Percentiles rank a stretch among this genome's conserved stretches.
Evolutionary conservation across 2,888 invertebrate genomes (phyloP).

Genomic region (Acrobeloides nanus): DNA sequence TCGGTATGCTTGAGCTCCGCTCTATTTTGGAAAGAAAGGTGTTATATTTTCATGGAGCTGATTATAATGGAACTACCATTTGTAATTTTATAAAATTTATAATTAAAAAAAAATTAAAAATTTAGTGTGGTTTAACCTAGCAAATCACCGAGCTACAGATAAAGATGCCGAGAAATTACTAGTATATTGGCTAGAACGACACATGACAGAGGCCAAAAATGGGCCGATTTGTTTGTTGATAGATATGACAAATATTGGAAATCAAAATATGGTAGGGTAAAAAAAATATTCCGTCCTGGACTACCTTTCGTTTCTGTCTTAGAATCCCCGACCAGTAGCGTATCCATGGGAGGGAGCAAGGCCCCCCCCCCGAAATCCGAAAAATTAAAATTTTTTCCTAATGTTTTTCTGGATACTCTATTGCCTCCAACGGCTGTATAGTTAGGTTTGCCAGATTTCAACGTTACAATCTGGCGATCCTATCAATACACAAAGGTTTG

Average conservation of each 20-base stretch:
- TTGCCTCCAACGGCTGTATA: too few relatives aligned
- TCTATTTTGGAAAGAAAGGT: conserved; percentile 29
- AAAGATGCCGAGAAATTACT: conserved; percentile 34
- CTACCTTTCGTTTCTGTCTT: too few relatives aligned
- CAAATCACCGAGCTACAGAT: conserved; percentile 29
- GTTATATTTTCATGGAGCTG: conserved; percentile 42
- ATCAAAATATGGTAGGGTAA: conserved; percentile 36
- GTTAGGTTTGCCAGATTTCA: too few relatives aligned
- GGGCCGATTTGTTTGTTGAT: conserved; percentile 37
- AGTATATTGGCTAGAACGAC: conserved; percentile 48
- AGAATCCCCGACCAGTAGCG: too few relatives aligned
- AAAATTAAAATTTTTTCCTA: too few relatives aligned
- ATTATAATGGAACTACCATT: conserved; percentile 30
- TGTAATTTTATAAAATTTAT: conserved; percentile 22
- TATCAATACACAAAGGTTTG: too few relatives aligned
- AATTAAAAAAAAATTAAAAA: neutral
- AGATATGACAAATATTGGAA: conserved; percentile 35
- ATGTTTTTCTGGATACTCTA: too few relatives aligned
- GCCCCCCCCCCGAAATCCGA: too few relatives aligned
- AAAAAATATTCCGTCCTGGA: too few relatives aligned
- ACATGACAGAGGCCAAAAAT: conserved; percentile 37
- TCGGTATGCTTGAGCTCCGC: conserved; percentile 35
- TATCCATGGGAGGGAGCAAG: too few relatives aligned
- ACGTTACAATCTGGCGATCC: too few relatives aligned
- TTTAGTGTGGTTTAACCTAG: conserved; percentile 47